Conservation (phyloP, 2,888 invertebrate species). For the Drosophila tanythrix region DNA sequence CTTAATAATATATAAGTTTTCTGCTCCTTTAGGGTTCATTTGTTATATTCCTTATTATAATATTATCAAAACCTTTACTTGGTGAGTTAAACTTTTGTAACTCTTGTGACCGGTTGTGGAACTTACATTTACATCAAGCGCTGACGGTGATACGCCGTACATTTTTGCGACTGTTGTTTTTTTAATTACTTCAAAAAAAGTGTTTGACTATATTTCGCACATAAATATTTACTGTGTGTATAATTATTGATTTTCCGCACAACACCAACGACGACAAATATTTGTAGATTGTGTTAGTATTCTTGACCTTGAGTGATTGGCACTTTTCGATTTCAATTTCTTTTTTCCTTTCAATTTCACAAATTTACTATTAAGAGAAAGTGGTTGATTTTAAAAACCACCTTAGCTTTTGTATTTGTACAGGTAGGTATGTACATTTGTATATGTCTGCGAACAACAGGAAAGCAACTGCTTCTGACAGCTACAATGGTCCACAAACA, state of each 20-base stretch:
- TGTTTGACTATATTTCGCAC: constrained; percentile 19
- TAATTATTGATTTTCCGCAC: constrained; percentile 48
- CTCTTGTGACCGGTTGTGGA: constrained; percentile 24
- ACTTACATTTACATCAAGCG: constrained; percentile 67
- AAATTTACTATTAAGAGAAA: constrained; percentile 12
- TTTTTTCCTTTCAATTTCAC: constrained; percentile 33
- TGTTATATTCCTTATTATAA: neutral
- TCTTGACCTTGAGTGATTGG: constrained; percentile 43
- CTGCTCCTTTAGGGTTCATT: neutral
- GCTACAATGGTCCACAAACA: constrained; percentile 32
- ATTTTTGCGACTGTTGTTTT: constrained; percentile 45
- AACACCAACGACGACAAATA: constrained; percentile 18
- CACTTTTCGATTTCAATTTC: constrained; percentile 46
- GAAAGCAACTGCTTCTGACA: constrained; percentile 33
- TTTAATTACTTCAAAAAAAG: constrained; percentile 23
- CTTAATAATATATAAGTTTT: neutral
- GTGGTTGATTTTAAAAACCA: constrained; percentile 28
- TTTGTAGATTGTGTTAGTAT: constrained; percentile 23
- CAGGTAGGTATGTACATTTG: constrained; percentile 47
- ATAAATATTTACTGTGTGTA: constrained; percentile 43
- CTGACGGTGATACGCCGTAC: constrained; percentile 64
- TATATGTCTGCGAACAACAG: constrained; percentile 36
- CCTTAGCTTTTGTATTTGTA: constrained; percentile 35
- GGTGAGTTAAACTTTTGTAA: no score
- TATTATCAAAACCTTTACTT: neutral